Evolutionary conservation across 1,140 invertebrate species (phyloP).

Genomic region (Scylla paramamosain): DNA sequence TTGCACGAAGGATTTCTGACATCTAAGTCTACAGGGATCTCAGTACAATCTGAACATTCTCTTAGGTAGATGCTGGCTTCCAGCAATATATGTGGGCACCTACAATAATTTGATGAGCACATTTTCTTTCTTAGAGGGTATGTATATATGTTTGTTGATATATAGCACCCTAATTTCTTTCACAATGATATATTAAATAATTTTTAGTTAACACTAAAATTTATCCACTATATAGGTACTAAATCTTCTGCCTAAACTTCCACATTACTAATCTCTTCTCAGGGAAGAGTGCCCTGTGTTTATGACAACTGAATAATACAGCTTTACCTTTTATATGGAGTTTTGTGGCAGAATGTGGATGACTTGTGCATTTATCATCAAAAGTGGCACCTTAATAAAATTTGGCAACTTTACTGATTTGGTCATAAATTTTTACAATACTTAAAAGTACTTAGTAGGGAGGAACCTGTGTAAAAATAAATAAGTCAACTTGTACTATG

Average conservation of each 20-base stretch:
- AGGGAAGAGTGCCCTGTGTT: too few species aligned
- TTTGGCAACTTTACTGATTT: conserved; percentile 25
- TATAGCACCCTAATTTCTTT: neutral
- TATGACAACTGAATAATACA: too few species aligned
- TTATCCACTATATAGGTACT: neutral
- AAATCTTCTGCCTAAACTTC: neutral
- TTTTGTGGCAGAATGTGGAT: neutral
- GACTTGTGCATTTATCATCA: neutral
- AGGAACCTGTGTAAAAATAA: conserved; percentile 15
- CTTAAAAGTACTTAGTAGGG: neutral
- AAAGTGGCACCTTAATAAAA: neutral
- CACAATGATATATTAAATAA: neutral
- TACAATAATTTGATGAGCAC: neutral
- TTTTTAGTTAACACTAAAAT: too few species aligned
- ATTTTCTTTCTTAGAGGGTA: neutral
- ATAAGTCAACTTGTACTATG: neutral
- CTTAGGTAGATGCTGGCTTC: neutral
- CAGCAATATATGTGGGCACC: neutral
- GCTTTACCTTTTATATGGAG: neutral
- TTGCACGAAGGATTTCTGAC: neutral
- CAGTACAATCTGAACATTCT: neutral
- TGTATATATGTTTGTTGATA: neutral
- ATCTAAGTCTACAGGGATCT: neutral
- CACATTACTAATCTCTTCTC: too few species aligned
- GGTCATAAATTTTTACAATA: neutral